A percentile compares a stretch with the other conserved stretches of the same genome.
Evolutionary conservation across 2,797 vertebrate genomes (phyloP).

Genomic region (Sebastes trivittatus): DNA sequence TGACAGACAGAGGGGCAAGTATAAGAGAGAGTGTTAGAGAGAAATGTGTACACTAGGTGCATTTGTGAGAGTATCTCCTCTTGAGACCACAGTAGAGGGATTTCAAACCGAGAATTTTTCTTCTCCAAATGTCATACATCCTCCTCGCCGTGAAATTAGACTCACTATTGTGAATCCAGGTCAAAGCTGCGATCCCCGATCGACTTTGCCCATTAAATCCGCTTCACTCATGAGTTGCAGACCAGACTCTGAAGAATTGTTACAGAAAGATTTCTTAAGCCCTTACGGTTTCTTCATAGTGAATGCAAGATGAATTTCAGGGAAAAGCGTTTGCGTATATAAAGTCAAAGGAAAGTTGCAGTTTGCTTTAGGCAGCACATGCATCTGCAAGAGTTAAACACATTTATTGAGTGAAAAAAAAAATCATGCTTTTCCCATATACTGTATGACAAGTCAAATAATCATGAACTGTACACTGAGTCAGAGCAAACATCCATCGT

Average conservation of each 20-base stretch:
- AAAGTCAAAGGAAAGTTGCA: conserved; percentile 7
- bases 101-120: conserved; percentile 8
- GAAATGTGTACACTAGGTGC: background rate
- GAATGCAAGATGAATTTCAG: conserved; percentile 7
- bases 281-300: conserved; percentile 5
- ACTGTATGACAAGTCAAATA: background rate
- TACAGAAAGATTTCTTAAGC: background rate
- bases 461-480: background rate
- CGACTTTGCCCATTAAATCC: conserved; percentile 22
- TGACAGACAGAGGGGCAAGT: background rate
- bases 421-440: background rate
- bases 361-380: conserved; percentile 7
- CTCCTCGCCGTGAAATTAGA: conserved; percentile 20
- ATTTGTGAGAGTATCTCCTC: conserved; percentile 3
- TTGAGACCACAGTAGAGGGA: background rate
- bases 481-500: background rate
- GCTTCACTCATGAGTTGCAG: conserved; percentile 3
- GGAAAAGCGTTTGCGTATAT: background rate
- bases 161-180: conserved; percentile 34
- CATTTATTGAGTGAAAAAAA: conserved; percentile 4
- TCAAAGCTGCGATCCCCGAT: conserved; percentile 17
- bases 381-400: conserved; percentile 5
- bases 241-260: background rate
- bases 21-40: background rate
- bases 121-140: conserved; percentile 10